A percentile compares a stretch with the other conserved stretches of the same genome.
Evolutionary conservation across 2,888 invertebrate species (phyloP).

Genomic region (Noctua janthe): DNA sequence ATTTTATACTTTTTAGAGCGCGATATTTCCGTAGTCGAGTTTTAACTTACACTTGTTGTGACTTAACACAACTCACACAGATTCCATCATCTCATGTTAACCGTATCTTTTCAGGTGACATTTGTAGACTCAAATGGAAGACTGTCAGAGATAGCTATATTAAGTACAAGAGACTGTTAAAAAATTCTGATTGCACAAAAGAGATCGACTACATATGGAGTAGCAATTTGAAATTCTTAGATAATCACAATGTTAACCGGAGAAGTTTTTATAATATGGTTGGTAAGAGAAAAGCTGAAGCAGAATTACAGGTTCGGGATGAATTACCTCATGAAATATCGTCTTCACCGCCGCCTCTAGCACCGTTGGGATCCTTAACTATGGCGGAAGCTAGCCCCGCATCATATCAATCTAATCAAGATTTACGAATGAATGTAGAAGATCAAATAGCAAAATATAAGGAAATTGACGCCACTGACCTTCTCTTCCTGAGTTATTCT

Average conservation of each 20-base stretch:
- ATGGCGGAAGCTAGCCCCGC: conserved; percentile 7
- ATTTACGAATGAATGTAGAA: conserved; percentile 13
- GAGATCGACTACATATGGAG: conserved; percentile 69
- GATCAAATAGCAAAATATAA: conserved; percentile 7
- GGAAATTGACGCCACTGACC: conserved; percentile 64
- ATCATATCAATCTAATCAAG: conserved; percentile 21
- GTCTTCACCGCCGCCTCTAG: conserved; percentile 43
- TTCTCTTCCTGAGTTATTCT: conserved; percentile 68
- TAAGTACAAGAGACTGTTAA: conserved; percentile 68
- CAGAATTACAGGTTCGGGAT: conserved; percentile 12
- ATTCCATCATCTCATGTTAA: neutral
- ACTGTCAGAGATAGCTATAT: conserved; percentile 73
- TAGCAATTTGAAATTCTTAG: conserved; percentile 65
- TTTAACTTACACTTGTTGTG: neutral
- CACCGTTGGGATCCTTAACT: conserved; percentile 25
- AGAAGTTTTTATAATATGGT: conserved; percentile 17
- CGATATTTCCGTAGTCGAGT: neutral
- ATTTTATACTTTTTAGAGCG: neutral
- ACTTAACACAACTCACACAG: neutral
- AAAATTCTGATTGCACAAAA: conserved; percentile 60
- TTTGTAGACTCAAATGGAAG: conserved; percentile 73
- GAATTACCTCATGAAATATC: conserved; percentile 20
- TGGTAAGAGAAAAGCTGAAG: neutral
- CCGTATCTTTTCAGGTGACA: conserved; percentile 63
- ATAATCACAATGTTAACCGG: conserved; percentile 56